Percentiles rank a stretch among this genome's conserved stretches.
phyloP scores from a whole-genome alignment of 2,113 vertebrate genomes.

The Leuciscus idus region DNA sequence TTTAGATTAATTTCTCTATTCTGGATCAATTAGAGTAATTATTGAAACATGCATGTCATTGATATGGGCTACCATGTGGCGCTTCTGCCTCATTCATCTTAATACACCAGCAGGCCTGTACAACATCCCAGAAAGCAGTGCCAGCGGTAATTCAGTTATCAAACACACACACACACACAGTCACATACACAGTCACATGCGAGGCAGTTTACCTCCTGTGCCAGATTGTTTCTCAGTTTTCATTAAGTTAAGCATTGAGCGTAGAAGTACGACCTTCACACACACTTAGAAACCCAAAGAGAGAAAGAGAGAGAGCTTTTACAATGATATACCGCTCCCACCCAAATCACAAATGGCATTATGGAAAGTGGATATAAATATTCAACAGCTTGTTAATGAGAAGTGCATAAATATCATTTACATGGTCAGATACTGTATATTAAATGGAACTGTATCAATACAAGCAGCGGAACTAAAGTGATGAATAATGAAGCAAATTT shows the following conservation, averaged over 20 bases:
- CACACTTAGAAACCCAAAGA: conserved; percentile 59
- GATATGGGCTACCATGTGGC: conserved; percentile 29
- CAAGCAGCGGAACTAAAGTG: conserved; percentile 62
- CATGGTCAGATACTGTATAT: conserved; percentile 54
- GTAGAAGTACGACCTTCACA: conserved; percentile 71
- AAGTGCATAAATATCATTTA: conserved; percentile 60
- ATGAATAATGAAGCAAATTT: conserved; percentile 63
- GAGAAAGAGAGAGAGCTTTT: conserved; percentile 16
- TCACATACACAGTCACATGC: neutral
- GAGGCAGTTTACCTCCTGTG: conserved; percentile 27
- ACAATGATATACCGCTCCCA: conserved; percentile 33
- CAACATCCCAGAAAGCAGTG: conserved; percentile 37
- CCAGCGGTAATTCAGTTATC: conserved; percentile 51
- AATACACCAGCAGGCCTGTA: conserved; percentile 26
- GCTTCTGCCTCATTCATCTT: conserved; percentile 28
- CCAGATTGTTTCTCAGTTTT: conserved; percentile 53
- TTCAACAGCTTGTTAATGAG: conserved; percentile 67
- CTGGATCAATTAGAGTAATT: conserved; percentile 38
- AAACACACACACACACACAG: neutral
- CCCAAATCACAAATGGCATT: conserved; percentile 64
- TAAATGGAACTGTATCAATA: conserved; percentile 62
- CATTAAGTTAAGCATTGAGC: conserved; percentile 61
- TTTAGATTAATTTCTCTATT: conserved; percentile 20
- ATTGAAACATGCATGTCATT: conserved; percentile 28
- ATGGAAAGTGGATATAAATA: conserved; percentile 60